These are phyloP conservation scores for Pseudoatta argentina DNA, from an alignment of 1,140 invertebrate species.

Conservation along the genomic window DNA sequence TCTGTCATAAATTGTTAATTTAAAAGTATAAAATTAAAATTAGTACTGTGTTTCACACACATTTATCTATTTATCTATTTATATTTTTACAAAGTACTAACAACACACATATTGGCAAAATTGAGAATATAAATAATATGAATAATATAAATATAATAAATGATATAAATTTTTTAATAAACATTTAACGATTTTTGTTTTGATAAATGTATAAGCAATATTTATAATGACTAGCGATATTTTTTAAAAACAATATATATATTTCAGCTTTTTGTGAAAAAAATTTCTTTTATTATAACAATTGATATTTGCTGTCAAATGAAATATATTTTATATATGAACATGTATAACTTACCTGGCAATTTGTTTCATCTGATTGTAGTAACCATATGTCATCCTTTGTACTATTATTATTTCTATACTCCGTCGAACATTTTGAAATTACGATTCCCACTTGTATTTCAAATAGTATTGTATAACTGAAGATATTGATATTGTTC, in stretches of 20 bases:
- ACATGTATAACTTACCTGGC: slow-evolving; percentile 6
- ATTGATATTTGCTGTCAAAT: slow-evolving; percentile 17
- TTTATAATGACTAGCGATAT: no score
- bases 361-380: slow-evolving; percentile 4
- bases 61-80: not conserved
- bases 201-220: not conserved
- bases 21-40: not conserved
- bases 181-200: not conserved
- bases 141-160: not conserved
- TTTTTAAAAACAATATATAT: not conserved
- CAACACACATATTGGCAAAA: not conserved
- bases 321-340: slow-evolving; percentile 9
- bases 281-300: not conserved
- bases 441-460: not conserved
- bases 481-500: slow-evolving; percentile 3
- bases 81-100: not conserved
- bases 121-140: not conserved
- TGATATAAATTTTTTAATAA: not conserved
- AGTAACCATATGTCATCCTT: not conserved
- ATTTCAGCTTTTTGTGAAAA: not conserved
- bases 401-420: slow-evolving; percentile 5
- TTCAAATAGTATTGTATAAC: not conserved
- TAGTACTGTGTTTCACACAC: not conserved
- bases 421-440: not conserved
- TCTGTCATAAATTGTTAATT: not conserved